Evolutionary conservation across 2,113 vertebrate species (phyloP).

Genomic region (Pipa parva): DNA sequence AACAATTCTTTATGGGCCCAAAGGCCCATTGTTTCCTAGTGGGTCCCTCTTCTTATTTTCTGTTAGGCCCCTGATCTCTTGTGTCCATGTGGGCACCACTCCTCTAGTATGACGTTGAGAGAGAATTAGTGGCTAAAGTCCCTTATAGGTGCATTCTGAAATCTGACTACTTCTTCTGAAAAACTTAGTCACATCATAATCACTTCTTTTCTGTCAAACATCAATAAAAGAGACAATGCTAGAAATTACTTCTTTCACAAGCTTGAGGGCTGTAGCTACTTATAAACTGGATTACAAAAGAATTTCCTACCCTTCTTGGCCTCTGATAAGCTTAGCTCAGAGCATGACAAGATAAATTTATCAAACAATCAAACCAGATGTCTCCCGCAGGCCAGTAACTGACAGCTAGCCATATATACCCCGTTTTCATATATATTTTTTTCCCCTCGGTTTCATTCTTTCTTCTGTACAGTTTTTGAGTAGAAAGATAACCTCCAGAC

Average conservation of each 20-base stretch:
- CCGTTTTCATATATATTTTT: constrained; percentile 26
- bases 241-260: constrained; percentile 36
- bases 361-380: constrained; percentile 43
- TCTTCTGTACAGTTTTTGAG: constrained; percentile 31
- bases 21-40: too few relatives aligned
- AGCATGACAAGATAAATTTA: constrained; percentile 44
- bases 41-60: too few relatives aligned
- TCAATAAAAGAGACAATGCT: constrained; percentile 31
- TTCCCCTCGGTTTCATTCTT: constrained; percentile 19
- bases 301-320: constrained; percentile 34
- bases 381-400: constrained; percentile 38
- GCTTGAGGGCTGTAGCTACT: constrained; percentile 27
- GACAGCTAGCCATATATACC: constrained; percentile 36
- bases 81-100: too few relatives aligned
- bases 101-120: too few relatives aligned
- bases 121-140: too few relatives aligned
- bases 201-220: constrained; percentile 15
- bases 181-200: constrained; percentile 8
- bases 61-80: too few relatives aligned
- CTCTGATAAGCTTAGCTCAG: constrained; percentile 41
- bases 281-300: constrained; percentile 41
- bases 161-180: background rate
- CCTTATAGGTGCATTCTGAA: background rate
- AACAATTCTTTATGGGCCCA: too few relatives aligned
- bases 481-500: constrained; percentile 39